These are phyloP conservation scores for Cecropterus lyciades DNA, from an alignment of 1,140 invertebrate species.

Conservation along the genomic window DNA sequence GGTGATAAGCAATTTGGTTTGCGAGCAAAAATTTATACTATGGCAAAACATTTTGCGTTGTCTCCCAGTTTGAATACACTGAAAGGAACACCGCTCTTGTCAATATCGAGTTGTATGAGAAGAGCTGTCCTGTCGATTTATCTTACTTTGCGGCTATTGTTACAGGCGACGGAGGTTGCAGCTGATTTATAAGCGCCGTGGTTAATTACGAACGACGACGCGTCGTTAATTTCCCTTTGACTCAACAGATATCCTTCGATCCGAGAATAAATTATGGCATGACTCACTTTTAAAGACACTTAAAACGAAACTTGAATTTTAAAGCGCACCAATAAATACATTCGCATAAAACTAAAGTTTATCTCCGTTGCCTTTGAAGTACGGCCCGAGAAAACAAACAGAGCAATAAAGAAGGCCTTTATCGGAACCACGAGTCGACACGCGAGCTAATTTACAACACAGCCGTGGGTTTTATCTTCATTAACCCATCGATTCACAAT, in stretches of 20 bases:
- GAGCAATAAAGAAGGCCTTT: constrained; percentile 83
- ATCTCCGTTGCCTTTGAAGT: constrained; percentile 82
- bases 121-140: constrained; percentile 73
- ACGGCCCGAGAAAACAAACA: constrained; percentile 82
- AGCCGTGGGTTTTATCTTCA: constrained; percentile 83
- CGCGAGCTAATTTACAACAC: constrained; percentile 84
- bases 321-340: constrained; percentile 71
- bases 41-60: constrained; percentile 35
- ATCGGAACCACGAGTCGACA: constrained; percentile 82
- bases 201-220: constrained; percentile 70
- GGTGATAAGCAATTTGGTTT: neutral
- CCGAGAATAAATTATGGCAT: constrained; percentile 42
- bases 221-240: constrained; percentile 62
- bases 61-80: constrained; percentile 50
- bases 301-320: constrained; percentile 59
- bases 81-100: constrained; percentile 65
- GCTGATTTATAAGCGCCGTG: constrained; percentile 75
- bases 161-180: constrained; percentile 62
- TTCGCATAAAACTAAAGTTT: constrained; percentile 81
- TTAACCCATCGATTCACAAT: constrained; percentile 84
- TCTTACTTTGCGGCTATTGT: constrained; percentile 79
- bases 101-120: constrained; percentile 71
- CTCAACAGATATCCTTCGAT: constrained; percentile 38
- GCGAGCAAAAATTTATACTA: constrained; percentile 33
- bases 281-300: constrained; percentile 56